These are phyloP conservation scores for Oxyruncus cristatus DNA, from an alignment of 2,113 vertebrate genomes.

Conservation along the genomic window DNA sequence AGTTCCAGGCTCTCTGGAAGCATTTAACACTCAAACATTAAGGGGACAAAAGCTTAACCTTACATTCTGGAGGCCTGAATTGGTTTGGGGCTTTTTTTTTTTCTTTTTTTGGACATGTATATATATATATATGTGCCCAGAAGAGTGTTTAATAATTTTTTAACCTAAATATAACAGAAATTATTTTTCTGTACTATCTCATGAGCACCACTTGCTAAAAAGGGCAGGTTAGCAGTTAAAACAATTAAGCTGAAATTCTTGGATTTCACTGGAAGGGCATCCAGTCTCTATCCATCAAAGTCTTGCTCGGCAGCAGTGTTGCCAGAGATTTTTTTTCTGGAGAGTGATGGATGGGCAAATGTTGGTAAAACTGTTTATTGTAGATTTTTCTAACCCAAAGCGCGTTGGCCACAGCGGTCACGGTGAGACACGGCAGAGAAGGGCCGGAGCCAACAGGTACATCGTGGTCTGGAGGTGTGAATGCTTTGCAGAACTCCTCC, in stretches of 20 bases:
- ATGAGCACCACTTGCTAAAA: background rate
- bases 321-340: background rate
- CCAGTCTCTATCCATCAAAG: slow-evolving; percentile 22
- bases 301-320: background rate
- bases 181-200: background rate
- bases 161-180: background rate
- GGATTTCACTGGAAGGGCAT: slow-evolving; percentile 30
- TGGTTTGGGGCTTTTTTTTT: background rate
- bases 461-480: background rate
- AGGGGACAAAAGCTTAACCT: slow-evolving; percentile 15
- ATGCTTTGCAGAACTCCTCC: background rate
- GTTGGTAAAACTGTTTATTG: background rate
- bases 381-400: background rate
- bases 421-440: background rate
- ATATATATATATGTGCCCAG: background rate
- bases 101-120: background rate
- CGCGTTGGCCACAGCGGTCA: background rate
- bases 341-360: background rate
- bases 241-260: background rate
- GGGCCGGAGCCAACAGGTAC: background rate
- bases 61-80: background rate
- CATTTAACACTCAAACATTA: background rate
- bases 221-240: background rate
- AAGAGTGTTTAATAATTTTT: background rate
- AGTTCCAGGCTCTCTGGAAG: slow-evolving; percentile 44